These are phyloP conservation scores for Hephaestus fuliginosus DNA, from an alignment of 2,797 vertebrate genomes.

Conservation along the genomic window DNA sequence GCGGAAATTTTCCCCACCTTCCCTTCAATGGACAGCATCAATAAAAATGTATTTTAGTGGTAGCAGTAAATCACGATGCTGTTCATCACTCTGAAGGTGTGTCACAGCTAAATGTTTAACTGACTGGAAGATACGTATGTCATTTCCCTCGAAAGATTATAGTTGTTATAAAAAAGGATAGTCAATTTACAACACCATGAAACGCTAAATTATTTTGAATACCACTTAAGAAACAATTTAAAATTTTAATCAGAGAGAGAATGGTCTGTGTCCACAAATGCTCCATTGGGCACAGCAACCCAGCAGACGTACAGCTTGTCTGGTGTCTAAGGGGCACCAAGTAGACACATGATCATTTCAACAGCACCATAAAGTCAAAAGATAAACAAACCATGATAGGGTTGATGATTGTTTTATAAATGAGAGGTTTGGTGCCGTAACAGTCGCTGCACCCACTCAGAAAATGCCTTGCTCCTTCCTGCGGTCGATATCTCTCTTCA, in stretches of 20 bases:
- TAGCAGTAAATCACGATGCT: neutral
- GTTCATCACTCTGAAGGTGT: neutral
- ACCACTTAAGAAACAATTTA: neutral
- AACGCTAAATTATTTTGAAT: neutral
- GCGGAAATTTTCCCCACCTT: neutral
- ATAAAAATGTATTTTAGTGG: neutral
- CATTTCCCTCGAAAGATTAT: neutral
- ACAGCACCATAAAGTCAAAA: neutral
- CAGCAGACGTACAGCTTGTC: neutral
- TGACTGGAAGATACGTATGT: neutral
- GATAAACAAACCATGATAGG: neutral
- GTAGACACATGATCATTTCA: neutral
- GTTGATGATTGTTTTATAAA: too few relatives aligned
- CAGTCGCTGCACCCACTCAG: conserved; percentile 58
- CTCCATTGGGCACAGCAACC: neutral
- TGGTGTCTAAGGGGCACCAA: conserved; percentile 11
- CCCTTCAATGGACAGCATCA: too few relatives aligned
- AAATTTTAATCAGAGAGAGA: neutral
- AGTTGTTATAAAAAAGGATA: neutral
- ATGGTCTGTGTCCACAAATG: too few relatives aligned
- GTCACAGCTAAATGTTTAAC: neutral
- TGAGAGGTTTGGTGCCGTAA: neutral
- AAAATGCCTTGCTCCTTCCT: conserved; percentile 83
- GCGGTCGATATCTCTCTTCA: conserved; percentile 90
- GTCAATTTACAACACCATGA: too few relatives aligned